Evolutionary conservation across 2,797 vertebrate species (phyloP).

Genomic region (Garrulus glandarius): DNA sequence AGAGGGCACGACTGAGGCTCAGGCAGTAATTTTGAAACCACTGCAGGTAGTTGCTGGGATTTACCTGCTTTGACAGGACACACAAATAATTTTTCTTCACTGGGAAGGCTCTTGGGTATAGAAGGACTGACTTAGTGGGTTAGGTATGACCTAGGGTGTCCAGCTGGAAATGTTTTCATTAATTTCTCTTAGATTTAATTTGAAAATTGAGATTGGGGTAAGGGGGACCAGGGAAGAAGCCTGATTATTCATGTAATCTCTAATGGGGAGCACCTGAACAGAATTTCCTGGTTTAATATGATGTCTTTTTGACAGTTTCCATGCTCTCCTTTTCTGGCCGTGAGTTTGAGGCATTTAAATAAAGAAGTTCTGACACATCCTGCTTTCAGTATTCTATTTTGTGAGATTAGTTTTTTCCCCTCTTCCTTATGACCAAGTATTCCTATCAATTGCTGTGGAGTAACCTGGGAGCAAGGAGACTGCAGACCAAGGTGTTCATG

Average conservation of each 20-base stretch:
- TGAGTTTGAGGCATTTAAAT: background rate
- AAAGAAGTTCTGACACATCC: background rate
- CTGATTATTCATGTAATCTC: background rate
- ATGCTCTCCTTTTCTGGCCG: background rate
- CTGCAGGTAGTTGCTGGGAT: background rate
- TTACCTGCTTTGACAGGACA: background rate
- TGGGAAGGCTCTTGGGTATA: no score
- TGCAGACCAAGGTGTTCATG: fast-evolving
- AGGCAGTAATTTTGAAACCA: background rate
- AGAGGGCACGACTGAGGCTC: background rate
- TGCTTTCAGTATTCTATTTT: background rate
- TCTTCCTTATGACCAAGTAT: background rate
- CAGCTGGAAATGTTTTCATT: background rate
- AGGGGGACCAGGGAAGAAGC: background rate
- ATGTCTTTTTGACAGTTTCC: background rate
- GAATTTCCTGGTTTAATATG: background rate
- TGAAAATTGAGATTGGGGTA: background rate
- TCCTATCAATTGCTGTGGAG: background rate
- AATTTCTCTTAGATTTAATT: background rate
- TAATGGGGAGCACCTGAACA: background rate
- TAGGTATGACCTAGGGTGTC: background rate
- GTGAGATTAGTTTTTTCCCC: background rate
- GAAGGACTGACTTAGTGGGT: background rate
- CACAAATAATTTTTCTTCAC: background rate
- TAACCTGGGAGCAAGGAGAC: background rate